phyloP scores from a whole-genome alignment of 2,113 vertebrate species.

The Esox niger region DNA sequence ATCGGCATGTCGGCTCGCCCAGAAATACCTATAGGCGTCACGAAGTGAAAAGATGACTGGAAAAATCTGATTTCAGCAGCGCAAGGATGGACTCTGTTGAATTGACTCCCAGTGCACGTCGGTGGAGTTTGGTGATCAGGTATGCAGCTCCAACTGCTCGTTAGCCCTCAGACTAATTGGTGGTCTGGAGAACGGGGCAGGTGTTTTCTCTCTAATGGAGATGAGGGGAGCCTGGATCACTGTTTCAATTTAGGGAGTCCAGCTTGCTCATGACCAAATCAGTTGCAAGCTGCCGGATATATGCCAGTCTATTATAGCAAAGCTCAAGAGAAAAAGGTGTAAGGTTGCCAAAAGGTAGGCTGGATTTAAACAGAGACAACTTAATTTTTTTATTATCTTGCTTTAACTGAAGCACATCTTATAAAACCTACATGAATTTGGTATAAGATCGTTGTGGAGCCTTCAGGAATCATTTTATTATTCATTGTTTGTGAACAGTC shows the following conservation, averaged over 20 bases:
- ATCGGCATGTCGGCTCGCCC: too few species aligned
- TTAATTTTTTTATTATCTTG: too few species aligned
- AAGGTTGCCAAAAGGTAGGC: too few species aligned
- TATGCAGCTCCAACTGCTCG: constrained; percentile 13
- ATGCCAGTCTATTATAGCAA: not conserved
- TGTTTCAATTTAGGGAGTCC: constrained; percentile 15
- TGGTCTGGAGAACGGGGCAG: constrained; percentile 7
- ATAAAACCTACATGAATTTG: too few species aligned
- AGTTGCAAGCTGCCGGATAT: constrained; percentile 3
- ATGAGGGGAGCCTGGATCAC: not conserved
- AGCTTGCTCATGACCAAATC: constrained; percentile 11
- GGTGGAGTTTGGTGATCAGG: constrained; percentile 9
- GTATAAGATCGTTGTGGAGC: too few species aligned
- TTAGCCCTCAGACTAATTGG: constrained; percentile 20
- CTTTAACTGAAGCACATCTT: too few species aligned
- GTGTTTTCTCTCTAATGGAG: constrained; percentile 28
- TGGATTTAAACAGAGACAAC: too few species aligned
- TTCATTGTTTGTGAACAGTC: too few species aligned
- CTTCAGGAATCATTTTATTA: too few species aligned
- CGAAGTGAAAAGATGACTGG: constrained; percentile 8
- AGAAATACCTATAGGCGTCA: constrained; percentile 1
- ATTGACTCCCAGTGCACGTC: not conserved
- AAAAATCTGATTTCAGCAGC: not conserved
- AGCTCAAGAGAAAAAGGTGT: too few species aligned
- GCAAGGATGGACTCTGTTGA: not conserved